Evolutionary conservation across 1,140 invertebrate species (phyloP).

Genomic region (Tetranychus cinnabarinus): DNA sequence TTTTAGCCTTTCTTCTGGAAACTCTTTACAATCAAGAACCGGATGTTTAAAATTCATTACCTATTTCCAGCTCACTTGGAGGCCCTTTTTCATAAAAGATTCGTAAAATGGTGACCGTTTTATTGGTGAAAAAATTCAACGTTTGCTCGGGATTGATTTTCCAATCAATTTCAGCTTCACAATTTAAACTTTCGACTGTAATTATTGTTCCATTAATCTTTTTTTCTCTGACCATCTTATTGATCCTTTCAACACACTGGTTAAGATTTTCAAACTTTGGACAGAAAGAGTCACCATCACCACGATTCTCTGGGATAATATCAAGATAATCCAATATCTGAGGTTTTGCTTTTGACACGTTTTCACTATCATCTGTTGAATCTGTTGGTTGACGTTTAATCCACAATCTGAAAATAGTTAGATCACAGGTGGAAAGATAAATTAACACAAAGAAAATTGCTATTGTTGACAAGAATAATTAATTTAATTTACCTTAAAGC

Average conservation of each 20-base stretch:
- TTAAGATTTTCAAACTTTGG: conserved; percentile 2
- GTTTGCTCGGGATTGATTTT: conserved; percentile 7
- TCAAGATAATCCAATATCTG: neutral
- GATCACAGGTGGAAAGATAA: neutral
- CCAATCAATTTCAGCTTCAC: conserved; percentile 7
- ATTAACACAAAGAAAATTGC: neutral
- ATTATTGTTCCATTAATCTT: conserved; percentile 5
- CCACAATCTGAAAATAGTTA: neutral
- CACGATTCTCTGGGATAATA: conserved; percentile 2
- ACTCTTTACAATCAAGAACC: no score
- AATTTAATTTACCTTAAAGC: conserved; percentile 2
- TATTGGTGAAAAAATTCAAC: conserved; percentile 2
- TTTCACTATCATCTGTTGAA: neutral
- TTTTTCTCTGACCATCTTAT: neutral
- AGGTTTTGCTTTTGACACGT: neutral
- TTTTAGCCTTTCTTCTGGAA: no score
- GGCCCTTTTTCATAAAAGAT: conserved; percentile 13
- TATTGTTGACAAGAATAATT: no score
- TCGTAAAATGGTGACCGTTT: conserved; percentile 12
- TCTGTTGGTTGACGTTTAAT: neutral
- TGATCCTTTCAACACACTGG: conserved; percentile 3
- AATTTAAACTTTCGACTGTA: conserved; percentile 4
- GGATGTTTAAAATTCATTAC: neutral
- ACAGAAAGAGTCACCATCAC: neutral
- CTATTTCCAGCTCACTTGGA: conserved; percentile 9